Evolutionary conservation across 2,888 invertebrate species (phyloP).

Genomic region (Sarcophaga variegata): DNA sequence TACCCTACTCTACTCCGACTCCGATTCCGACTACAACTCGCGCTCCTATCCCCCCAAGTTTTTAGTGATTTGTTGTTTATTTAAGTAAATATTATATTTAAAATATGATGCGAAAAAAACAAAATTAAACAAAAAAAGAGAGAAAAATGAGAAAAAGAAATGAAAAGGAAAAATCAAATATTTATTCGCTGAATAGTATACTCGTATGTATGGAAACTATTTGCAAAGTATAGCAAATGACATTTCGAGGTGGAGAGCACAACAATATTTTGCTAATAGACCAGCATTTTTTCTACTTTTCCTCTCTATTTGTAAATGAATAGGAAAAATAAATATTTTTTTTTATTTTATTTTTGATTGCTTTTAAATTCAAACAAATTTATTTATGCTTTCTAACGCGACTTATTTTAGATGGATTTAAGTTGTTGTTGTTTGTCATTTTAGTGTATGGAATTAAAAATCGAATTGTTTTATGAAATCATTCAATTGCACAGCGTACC

Average conservation of each 20-base stretch:
- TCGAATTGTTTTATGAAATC: too few species aligned
- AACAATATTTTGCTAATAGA: conserved; percentile 1
- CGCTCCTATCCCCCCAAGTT: neutral
- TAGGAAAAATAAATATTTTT: conserved; percentile 43
- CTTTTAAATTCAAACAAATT: conserved; percentile 33
- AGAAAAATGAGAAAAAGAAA: neutral
- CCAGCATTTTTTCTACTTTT: neutral
- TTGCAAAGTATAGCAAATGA: conserved; percentile 20
- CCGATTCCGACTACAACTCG: too few species aligned
- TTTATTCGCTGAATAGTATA: neutral
- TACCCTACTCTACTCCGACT: too few species aligned
- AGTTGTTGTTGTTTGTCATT: too few species aligned
- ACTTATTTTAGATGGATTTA: conserved; percentile 17
- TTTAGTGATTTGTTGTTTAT: conserved; percentile 45
- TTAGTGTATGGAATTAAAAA: too few species aligned
- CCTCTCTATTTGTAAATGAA: neutral
- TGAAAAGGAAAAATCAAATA: conserved; percentile 14
- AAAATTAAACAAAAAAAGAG: too few species aligned
- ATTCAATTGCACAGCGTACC: too few species aligned
- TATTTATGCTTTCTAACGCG: neutral
- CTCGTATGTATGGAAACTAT: neutral
- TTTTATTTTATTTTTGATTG: conserved; percentile 22
- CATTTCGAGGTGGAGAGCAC: neutral
- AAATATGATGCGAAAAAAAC: neutral
- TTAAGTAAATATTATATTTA: conserved; percentile 46